Evolutionary conservation across 2,888 invertebrate species (phyloP).

Genomic region (Hydrotaea diabolus): DNA sequence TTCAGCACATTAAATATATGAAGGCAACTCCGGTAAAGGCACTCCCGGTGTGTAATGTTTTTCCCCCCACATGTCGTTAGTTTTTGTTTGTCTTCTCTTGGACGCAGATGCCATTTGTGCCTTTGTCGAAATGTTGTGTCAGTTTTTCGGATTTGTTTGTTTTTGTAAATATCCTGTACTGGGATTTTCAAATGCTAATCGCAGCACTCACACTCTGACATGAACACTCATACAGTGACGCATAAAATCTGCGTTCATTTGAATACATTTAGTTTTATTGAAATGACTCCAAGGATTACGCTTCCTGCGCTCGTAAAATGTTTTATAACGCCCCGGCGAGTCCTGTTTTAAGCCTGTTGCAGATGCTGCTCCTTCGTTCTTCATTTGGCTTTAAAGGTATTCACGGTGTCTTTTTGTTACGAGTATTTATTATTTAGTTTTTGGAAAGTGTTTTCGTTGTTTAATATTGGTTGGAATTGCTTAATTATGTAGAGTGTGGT

Average conservation of each 20-base stretch:
- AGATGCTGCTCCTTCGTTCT: too few species aligned
- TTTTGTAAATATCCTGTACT: neutral
- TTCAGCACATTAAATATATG: neutral
- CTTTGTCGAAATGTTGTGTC: neutral
- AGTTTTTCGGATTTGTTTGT: neutral
- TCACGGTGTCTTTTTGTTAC: too few species aligned
- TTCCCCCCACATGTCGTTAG: neutral
- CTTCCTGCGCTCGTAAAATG: neutral
- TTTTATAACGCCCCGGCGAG: neutral
- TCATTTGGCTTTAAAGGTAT: too few species aligned
- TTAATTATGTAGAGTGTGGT: too few species aligned
- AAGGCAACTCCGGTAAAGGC: too few species aligned
- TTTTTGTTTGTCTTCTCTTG: neutral
- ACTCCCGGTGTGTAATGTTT: too few species aligned
- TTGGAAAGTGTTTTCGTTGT: too few species aligned
- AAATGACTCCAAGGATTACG: neutral
- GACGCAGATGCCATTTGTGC: neutral
- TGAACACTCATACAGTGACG: neutral
- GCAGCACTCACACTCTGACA: neutral
- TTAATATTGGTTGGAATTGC: too few species aligned
- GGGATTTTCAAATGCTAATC: neutral
- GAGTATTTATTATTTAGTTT: too few species aligned
- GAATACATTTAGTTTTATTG: neutral
- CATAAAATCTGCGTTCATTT: neutral
- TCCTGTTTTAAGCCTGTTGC: neutral